phyloP scores from a whole-genome alignment of 2,797 vertebrate genomes.

The Mormyrops boulengeri region DNA sequence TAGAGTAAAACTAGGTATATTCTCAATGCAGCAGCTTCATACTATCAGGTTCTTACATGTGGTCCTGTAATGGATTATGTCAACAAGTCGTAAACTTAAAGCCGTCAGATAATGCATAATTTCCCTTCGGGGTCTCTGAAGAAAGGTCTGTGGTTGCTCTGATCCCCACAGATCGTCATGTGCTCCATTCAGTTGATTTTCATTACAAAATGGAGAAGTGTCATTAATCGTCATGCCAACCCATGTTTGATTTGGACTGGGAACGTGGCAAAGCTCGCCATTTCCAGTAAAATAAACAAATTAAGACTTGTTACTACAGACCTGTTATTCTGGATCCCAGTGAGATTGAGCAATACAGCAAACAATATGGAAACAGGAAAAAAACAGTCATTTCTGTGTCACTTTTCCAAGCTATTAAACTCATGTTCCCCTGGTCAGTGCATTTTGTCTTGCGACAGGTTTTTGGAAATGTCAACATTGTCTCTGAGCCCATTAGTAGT shows the following conservation, averaged over 20 bases:
- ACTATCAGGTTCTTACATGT: background rate
- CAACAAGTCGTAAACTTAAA: background rate
- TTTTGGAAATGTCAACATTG: conserved; percentile 14
- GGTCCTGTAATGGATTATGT: background rate
- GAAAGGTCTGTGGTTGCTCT: background rate
- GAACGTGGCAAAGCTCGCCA: conserved; percentile 4
- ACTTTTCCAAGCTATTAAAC: conserved; percentile 15
- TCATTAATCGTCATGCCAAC: conserved; percentile 13
- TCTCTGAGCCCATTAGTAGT: conserved; percentile 21
- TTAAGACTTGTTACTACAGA: background rate
- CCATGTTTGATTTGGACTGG: background rate
- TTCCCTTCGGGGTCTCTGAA: background rate
- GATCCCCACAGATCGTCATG: no score
- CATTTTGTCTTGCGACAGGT: conserved; percentile 8
- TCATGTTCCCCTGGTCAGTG: background rate
- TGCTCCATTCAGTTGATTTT: background rate
- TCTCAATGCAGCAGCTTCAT: background rate
- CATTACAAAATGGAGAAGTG: conserved; percentile 6
- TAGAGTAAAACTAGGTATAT: background rate
- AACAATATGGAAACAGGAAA: background rate
- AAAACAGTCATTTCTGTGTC: background rate
- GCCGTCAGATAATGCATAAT: background rate
- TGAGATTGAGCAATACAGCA: background rate
- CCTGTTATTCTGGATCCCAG: background rate
- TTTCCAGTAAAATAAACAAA: background rate